phyloP scores from a whole-genome alignment of 92 coral and sea anemone genomes.

The Bergia sp. region DNA sequence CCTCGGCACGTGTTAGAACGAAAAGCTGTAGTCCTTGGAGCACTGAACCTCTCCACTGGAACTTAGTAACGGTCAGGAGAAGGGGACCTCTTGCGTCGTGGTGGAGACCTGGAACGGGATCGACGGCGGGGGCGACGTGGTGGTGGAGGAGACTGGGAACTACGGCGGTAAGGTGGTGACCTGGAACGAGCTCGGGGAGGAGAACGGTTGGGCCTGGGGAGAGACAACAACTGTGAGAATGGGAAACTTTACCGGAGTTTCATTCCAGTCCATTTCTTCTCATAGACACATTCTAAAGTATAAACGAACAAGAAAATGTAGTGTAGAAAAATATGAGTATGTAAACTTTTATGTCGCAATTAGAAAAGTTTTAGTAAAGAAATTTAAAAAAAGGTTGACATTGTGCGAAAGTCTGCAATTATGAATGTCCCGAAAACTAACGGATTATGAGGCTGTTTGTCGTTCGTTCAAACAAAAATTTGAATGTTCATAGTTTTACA shows the following conservation, averaged over 20 bases:
- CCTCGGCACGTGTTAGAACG: background rate
- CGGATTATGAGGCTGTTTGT: too few species aligned
- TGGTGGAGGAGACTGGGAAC: slow-evolving; percentile 86
- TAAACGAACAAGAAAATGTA: too few species aligned
- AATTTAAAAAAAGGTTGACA: too few species aligned
- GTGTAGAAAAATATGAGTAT: too few species aligned
- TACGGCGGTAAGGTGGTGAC: slow-evolving; percentile 87
- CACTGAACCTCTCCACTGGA: background rate
- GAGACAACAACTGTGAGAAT: background rate
- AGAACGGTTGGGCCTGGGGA: slow-evolving; percentile 29
- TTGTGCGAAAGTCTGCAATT: too few species aligned
- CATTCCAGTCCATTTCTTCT: background rate
- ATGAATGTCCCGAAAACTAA: too few species aligned
- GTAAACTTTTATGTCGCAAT: too few species aligned
- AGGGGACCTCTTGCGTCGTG: slow-evolving; percentile 83
- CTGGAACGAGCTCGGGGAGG: slow-evolving; percentile 68
- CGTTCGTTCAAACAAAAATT: too few species aligned
- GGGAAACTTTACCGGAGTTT: background rate
- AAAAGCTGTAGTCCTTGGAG: background rate
- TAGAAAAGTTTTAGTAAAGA: background rate
- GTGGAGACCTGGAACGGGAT: slow-evolving; percentile 68
- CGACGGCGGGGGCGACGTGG: slow-evolving; percentile 77
- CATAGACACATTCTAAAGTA: background rate
- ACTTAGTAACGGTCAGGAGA: slow-evolving; percentile 62
- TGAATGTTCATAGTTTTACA: too few species aligned